Evolutionary conservation across 2,888 invertebrate genomes (phyloP).

Genomic region (Lamellibrachia columna): DNA sequence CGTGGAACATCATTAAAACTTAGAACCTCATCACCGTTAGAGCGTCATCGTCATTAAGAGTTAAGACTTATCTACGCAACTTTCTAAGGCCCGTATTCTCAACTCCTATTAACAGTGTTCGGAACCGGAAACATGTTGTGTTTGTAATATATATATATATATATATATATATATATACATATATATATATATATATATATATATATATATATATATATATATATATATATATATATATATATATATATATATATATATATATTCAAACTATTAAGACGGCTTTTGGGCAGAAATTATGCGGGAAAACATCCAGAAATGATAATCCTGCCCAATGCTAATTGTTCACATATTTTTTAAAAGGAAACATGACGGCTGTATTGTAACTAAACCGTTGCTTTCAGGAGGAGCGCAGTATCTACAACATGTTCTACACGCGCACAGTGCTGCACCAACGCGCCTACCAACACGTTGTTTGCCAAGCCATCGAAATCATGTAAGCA

Average conservation of each 20-base stretch:
- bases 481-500: constrained; percentile 68
- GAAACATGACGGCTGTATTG: constrained; percentile 27
- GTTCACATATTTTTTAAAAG: background rate
- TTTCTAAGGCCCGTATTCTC: too few species aligned
- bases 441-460: constrained; percentile 66
- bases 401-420: constrained; percentile 53
- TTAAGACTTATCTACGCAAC: background rate
- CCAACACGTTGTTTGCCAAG: constrained; percentile 66
- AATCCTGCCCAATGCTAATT: background rate
- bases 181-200: too few species aligned
- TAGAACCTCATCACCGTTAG: background rate
- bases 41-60: background rate
- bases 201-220: too few species aligned
- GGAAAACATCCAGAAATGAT: background rate
- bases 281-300: background rate
- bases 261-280: background rate
- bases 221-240: too few species aligned
- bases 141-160: background rate
- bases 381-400: background rate
- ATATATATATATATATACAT: too few species aligned
- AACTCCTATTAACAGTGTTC: too few species aligned
- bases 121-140: too few species aligned
- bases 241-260: too few species aligned
- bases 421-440: constrained; percentile 54
- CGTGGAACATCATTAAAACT: background rate